phyloP scores from a whole-genome alignment of 2,888 invertebrate genomes.

The Andricus quercusramuli region DNA sequence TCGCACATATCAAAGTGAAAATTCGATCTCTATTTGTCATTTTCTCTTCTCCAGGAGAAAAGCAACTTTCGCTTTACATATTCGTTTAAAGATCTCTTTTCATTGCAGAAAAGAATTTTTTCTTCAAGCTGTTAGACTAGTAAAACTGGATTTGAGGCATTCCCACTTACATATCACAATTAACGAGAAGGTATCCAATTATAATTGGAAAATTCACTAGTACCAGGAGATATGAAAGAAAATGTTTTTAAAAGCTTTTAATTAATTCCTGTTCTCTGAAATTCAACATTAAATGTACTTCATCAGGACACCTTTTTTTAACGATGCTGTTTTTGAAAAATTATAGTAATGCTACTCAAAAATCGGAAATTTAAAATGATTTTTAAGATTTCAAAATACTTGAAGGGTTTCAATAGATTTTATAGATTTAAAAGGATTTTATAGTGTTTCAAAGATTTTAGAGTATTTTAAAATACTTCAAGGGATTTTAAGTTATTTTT shows the following conservation, averaged over 20 bases:
- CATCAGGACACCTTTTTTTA: too few species aligned
- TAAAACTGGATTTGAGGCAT: not conserved
- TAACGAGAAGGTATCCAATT: not conserved
- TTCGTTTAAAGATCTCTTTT: constrained; percentile 9
- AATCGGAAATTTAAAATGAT: too few species aligned
- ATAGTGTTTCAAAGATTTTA: too few species aligned
- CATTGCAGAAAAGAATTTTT: not conserved
- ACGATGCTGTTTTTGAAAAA: too few species aligned
- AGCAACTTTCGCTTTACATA: constrained; percentile 15
- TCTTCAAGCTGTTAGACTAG: not conserved
- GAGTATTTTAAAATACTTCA: too few species aligned
- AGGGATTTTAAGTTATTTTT: too few species aligned
- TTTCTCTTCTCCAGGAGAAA: constrained; percentile 25
- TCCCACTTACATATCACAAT: not conserved
- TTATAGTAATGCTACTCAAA: too few species aligned
- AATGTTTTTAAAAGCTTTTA: too few species aligned
- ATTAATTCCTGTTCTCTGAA: not conserved
- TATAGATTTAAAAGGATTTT: too few species aligned
- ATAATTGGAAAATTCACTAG: not conserved
- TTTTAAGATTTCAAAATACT: too few species aligned
- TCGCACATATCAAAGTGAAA: not conserved
- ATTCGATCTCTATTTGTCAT: constrained; percentile 17
- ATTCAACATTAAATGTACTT: not conserved
- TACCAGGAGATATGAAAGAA: not conserved
- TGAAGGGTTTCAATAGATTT: too few species aligned